phyloP scores from a whole-genome alignment of 2,888 invertebrate species.

The Saturnia pavonia region DNA sequence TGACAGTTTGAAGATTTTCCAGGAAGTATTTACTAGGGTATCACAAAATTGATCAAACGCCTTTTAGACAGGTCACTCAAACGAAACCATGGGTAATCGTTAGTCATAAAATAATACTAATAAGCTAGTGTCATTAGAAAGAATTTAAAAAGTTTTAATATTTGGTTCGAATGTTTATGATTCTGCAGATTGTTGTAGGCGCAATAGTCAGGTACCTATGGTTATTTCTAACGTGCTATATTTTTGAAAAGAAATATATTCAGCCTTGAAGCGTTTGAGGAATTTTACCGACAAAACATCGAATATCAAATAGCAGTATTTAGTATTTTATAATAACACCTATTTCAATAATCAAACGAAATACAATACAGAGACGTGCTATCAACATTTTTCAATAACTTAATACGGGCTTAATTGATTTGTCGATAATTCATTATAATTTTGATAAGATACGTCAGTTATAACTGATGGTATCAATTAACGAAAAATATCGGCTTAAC shows the following conservation, averaged over 20 bases:
- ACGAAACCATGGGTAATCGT: too few relatives aligned
- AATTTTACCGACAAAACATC: background rate
- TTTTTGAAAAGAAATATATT: background rate
- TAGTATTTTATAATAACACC: background rate
- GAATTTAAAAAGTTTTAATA: too few relatives aligned
- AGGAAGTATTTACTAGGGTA: too few relatives aligned
- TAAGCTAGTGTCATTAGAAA: too few relatives aligned
- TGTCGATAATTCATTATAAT: constrained; percentile 51
- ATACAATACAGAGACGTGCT: constrained; percentile 1
- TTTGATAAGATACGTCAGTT: constrained; percentile 56
- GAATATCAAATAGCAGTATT: background rate
- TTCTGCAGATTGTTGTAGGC: too few relatives aligned
- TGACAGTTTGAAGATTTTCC: too few relatives aligned
- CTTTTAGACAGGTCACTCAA: too few relatives aligned
- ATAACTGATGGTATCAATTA: constrained; percentile 29
- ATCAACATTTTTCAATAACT: constrained; percentile 22
- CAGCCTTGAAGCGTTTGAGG: background rate
- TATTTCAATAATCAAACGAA: background rate
- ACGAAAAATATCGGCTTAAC: constrained; percentile 48
- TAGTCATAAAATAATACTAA: too few relatives aligned
- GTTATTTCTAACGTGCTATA: background rate
- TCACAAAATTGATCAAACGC: too few relatives aligned
- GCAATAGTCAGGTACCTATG: background rate
- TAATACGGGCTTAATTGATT: constrained; percentile 27
- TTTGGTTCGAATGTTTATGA: too few relatives aligned